These are phyloP conservation scores for Julus scandinavius DNA, from an alignment of 2,888 invertebrate genomes.

Conservation along the genomic window DNA sequence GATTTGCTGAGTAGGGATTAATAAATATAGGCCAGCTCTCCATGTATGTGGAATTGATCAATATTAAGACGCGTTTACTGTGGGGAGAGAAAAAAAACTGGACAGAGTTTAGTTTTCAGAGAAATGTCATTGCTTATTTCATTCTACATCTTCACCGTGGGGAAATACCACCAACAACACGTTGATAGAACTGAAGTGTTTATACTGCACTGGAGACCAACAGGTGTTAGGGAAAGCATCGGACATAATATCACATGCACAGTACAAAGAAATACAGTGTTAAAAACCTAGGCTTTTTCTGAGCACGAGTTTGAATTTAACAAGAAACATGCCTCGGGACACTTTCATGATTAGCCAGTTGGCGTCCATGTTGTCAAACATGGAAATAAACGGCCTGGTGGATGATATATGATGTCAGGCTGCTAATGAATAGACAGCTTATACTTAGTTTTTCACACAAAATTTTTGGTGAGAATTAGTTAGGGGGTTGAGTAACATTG, in stretches of 20 bases:
- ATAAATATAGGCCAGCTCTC: not conserved
- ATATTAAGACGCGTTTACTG: not conserved
- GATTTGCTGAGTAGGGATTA: not conserved
- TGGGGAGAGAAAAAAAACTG: not conserved
- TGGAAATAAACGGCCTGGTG: not conserved
- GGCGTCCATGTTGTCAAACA: not conserved
- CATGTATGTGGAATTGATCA: not conserved
- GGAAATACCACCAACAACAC: slow-evolving; percentile 22
- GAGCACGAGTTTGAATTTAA: not conserved
- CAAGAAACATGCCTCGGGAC: not conserved
- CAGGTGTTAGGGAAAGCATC: not conserved
- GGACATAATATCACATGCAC: not conserved
- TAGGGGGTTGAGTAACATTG: not conserved
- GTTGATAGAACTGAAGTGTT: slow-evolving; percentile 13
- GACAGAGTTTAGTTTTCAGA: not conserved
- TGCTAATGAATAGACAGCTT: slow-evolving; percentile 1
- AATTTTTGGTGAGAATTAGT: not conserved
- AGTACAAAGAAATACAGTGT: not conserved
- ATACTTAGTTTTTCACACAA: not conserved
- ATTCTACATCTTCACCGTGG: slow-evolving; percentile 24
- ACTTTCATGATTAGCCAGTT: not conserved
- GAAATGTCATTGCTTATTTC: slow-evolving; percentile 24
- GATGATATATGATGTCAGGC: not conserved
- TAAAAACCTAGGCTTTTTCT: not conserved
- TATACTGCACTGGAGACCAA: not conserved